Evolutionary conservation across 2,113 vertebrate genomes (phyloP), one percentile per base, ranked within the genome.

Genomic region (Myodes glareolus): DNA sequence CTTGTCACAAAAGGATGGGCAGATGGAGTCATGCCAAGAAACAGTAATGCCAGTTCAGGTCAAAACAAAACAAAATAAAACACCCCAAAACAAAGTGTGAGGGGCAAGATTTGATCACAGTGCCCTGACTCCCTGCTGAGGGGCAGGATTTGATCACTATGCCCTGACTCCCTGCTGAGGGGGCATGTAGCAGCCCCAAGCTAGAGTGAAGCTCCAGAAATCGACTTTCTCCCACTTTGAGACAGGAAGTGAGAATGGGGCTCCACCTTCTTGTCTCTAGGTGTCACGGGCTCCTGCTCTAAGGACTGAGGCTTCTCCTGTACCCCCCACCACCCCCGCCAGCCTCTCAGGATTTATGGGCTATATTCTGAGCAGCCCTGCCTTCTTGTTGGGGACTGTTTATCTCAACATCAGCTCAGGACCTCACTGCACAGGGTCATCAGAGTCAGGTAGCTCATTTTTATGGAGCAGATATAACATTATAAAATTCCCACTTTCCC

Each of bases 401-500:
- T n/a, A 68, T 84, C 55, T 84, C 31, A 70, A 29, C 61, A 84
- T 81, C 61, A 92, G 50, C 91, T 97, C 16, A 87, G 19, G 31
- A 78, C 70, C 82, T 61, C 50, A 84, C 42, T 82, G 58, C 11
- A 50, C 55, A 61, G 45, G 12, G 29, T 70, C 21, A 88, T 94
- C 58, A 33, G 14, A 94, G 88, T 75, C 63, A 96, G 73, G 27
- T 81, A 31, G 31, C 21, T 86, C 72, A 73, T 94, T 84, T 81
- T 95, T 92, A 65, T 85, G 86, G 67, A 77, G 87, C 80, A 27
- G 67, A 16, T 80, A 31, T 94, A 73, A 88, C n/a, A 23, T 88
- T 92, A 39, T 90, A 76, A 29, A 92, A 77, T 92, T 91, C 82
- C n/a, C 72, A 42, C 90, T 87, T 94, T 90, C 68, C 67, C 6